A percentile compares a stretch with the other conserved stretches of the same genome.
phyloP scores from a whole-genome alignment of 1,140 invertebrate species.

The Sycobia sp. region DNA sequence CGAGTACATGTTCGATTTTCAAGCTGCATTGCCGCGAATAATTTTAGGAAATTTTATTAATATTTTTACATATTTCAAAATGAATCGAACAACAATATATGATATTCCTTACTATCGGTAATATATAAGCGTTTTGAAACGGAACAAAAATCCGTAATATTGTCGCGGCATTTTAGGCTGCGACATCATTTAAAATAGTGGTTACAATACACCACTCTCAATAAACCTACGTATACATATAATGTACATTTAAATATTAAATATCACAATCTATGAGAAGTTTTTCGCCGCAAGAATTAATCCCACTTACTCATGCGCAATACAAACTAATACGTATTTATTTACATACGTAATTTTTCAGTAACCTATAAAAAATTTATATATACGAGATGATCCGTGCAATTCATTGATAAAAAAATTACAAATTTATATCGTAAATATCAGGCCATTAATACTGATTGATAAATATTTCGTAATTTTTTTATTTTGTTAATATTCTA shows the following conservation, averaged over 20 bases:
- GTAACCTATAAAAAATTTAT: conserved; percentile 40
- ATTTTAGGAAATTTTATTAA: conserved; percentile 10
- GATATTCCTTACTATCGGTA: conserved; percentile 26
- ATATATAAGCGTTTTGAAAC: conserved; percentile 37
- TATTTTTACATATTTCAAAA: conserved; percentile 22
- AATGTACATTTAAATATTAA: conserved; percentile 41
- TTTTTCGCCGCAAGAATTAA: conserved; percentile 27
- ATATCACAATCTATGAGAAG: conserved; percentile 57
- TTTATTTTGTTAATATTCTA: too few relatives aligned
- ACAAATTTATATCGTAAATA: conserved; percentile 28
- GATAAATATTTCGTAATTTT: conserved; percentile 3
- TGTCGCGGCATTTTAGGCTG: conserved; percentile 11
- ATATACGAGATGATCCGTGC: conserved; percentile 26
- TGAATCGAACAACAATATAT: conserved; percentile 28
- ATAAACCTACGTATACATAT: conserved; percentile 28
- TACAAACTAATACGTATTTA: too few relatives aligned
- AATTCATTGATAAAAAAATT: conserved; percentile 22
- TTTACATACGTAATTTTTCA: conserved; percentile 28
- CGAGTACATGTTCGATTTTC: conserved; percentile 23
- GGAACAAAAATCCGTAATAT: conserved; percentile 38
- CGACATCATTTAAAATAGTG: conserved; percentile 30
- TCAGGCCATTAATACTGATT: conserved; percentile 27
- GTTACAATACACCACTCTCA: conserved; percentile 18
- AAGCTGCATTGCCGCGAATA: conserved; percentile 13
- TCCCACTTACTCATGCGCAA: conserved; percentile 5